Evolutionary conservation across 2,113 vertebrate genomes (phyloP), one percentile per base, ranked within the genome.

Genomic region (Lophius piscatorius): DNA sequence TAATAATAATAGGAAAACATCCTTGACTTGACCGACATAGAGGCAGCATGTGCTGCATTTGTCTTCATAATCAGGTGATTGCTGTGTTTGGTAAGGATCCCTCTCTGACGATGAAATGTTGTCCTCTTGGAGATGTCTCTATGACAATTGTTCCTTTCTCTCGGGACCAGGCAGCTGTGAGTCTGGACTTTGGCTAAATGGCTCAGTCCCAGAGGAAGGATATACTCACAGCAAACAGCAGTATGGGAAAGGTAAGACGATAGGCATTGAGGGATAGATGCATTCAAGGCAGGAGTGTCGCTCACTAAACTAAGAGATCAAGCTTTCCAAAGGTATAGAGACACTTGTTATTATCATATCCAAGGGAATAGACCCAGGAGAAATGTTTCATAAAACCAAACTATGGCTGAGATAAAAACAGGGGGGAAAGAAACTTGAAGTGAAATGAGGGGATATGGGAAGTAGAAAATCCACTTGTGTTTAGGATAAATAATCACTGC

Each of bases 101-200:
- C n/a, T n/a, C n/a, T n/a, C n/a, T n/a, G 29, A 6, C 22, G 31
- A 31, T 56, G 59, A 23, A 16, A 29, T 24, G 46, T 51, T 57
- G 51, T 79, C 64, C 29, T 71, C 48, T 35, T 51, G 24, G 44
- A 76, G 63, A 73, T 34, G 24, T 77, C 70, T 86, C 81, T 68
- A 48, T 84, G 81, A 56, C 74, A 58, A 12, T 58, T 71, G 62
- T 47, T 50, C 22, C 22, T 4, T 17, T 78, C 76, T 61, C 81
- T 26, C 39, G 60, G 64, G 80, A 67, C 17, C 49, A 20, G 45
- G 70, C 74, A 77, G 77, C 79, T 84, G 79, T 59, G 60, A 67
- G 67, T 16, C 72, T 50, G 59, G 58, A 71, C 76, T 78, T 41
- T 75, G 63, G 73, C 63, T 81, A 79, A 75, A 77, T 70, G 54